phyloP scores from a whole-genome alignment of 2,113 vertebrate genomes.

The Merops nubicus region DNA sequence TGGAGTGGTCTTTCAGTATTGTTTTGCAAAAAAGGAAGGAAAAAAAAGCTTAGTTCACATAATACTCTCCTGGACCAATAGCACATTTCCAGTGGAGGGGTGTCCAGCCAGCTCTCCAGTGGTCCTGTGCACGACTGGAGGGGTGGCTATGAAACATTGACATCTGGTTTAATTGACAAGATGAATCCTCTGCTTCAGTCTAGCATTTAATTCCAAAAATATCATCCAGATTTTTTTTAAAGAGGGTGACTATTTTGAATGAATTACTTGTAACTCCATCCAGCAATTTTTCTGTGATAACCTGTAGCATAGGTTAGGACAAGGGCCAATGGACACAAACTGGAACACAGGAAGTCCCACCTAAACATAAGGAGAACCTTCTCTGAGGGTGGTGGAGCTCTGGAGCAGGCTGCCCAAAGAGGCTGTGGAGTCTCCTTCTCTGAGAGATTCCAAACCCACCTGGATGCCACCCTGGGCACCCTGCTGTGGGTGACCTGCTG shows the following conservation, averaged over 20 bases:
- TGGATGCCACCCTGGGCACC: no score
- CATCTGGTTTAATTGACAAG: background rate
- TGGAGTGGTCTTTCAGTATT: background rate
- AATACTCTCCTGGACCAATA: background rate
- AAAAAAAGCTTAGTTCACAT: background rate
- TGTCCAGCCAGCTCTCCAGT: background rate
- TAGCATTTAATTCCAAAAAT: background rate
- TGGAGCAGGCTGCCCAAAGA: no score
- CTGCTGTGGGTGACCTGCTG: no score
- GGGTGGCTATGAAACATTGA: background rate
- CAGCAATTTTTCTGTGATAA: background rate
- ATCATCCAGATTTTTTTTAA: background rate
- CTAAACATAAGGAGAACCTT: no score
- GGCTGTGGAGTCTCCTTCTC: no score
- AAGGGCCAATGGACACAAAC: no score
- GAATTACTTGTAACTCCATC: background rate
- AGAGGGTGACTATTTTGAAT: background rate
- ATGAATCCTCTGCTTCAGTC: background rate
- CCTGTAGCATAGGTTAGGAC: background rate
- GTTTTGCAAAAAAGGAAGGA: background rate
- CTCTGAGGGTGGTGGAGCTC: no score
- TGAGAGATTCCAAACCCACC: no score
- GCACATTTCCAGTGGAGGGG: background rate
- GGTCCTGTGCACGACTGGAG: background rate
- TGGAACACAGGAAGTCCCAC: no score